phyloP scores from a whole-genome alignment of 2,113 vertebrate species.

The Callocephalon fimbriatum region DNA sequence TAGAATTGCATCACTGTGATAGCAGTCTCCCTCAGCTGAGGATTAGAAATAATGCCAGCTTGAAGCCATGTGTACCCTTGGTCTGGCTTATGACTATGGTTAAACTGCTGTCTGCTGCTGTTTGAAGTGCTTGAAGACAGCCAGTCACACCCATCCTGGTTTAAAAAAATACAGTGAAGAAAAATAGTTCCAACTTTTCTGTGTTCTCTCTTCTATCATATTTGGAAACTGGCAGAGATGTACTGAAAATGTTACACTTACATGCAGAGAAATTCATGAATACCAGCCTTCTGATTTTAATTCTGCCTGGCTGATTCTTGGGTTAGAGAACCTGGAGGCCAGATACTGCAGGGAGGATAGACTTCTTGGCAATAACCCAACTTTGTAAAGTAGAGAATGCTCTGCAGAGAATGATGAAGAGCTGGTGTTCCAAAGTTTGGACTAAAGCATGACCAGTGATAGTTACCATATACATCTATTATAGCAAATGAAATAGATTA shows the following conservation, averaged over 20 bases:
- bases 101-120: not conserved
- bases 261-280: conserved; percentile 34
- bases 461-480: conserved; percentile 28
- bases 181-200: conserved; percentile 2
- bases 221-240: conserved; percentile 33
- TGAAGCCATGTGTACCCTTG: not conserved
- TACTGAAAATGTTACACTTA: conserved; percentile 31
- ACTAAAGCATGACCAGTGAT: not conserved
- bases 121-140: not conserved
- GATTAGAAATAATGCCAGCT: not conserved
- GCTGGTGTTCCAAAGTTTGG: conserved; percentile 40
- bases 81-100: not conserved
- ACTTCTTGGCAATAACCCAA: conserved; percentile 37
- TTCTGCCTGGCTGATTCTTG: not conserved
- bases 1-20: not conserved
- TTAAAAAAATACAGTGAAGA: not conserved
- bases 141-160: not conserved
- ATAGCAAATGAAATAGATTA: conserved; percentile 19
- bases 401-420: conserved; percentile 54
- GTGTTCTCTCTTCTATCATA: conserved; percentile 21
- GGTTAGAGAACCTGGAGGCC: conserved; percentile 57
- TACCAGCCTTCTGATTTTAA: conserved; percentile 47
- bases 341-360: conserved; percentile 19
- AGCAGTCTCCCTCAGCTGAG: not conserved
- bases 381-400: conserved; percentile 32